A percentile compares a stretch with the other conserved stretches of the same genome.
Conservation (phyloP, 2,888 invertebrate species). For the Oligia fasciuncula region DNA sequence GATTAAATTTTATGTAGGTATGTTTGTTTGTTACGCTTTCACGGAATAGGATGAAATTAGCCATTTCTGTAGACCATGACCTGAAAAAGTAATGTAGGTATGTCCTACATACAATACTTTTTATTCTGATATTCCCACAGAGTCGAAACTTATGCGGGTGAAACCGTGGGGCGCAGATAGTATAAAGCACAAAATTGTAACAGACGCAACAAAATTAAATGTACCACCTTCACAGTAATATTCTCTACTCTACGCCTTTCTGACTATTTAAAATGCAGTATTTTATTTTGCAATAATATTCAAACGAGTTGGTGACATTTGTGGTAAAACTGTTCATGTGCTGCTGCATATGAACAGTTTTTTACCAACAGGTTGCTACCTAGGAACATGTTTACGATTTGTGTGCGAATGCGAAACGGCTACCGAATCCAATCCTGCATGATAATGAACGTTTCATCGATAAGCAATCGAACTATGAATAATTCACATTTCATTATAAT, state of each 20-base stretch:
- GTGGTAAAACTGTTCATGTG: constrained; percentile 13
- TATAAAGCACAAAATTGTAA: constrained; percentile 1
- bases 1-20: no score
- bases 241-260: not conserved
- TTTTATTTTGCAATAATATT: constrained; percentile 15
- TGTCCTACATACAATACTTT: not conserved
- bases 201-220: not conserved
- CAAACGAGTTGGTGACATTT: constrained; percentile 44
- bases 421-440: constrained; percentile 47
- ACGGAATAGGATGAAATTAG: no score
- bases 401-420: constrained; percentile 35
- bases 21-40: no score
- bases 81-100: no score
- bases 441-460: constrained; percentile 41
- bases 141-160: not conserved
- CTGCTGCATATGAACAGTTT: not conserved
- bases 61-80: no score
- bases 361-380: not conserved
- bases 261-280: not conserved
- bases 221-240: no score
- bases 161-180: not conserved
- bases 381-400: constrained; percentile 42
- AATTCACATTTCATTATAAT: constrained; percentile 34
- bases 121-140: not conserved
- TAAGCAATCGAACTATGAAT: constrained; percentile 50